A percentile compares a stretch with the other conserved stretches of the same genome.
These are phyloP conservation scores for Lepus timidus DNA, from an alignment of 2,113 vertebrate species.

Conservation along the genomic window DNA sequence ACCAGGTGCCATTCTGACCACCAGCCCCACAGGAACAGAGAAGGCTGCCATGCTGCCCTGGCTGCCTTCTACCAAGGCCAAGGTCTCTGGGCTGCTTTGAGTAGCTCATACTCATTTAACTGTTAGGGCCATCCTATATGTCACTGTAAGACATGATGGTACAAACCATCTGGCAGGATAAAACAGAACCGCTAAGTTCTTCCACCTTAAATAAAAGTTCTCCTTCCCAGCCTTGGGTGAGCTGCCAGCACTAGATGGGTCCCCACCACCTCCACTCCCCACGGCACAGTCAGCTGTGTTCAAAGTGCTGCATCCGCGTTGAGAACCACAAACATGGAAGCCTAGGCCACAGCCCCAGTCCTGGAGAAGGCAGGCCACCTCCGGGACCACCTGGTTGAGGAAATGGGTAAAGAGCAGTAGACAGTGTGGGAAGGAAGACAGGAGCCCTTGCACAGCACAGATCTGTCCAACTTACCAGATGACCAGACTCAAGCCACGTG, in stretches of 20 bases:
- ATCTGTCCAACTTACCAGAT: neutral
- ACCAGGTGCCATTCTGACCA: no score
- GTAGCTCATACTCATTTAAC: neutral
- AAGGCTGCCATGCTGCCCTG: neutral
- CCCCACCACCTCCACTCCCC: no score
- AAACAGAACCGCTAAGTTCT: rapidly evolving
- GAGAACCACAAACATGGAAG: neutral
- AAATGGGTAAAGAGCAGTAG: no score
- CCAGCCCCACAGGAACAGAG: neutral
- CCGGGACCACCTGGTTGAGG: neutral
- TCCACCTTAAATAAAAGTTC: neutral
- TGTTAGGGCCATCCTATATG: neutral
- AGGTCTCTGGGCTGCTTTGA: neutral
- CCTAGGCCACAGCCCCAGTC: rapidly evolving
- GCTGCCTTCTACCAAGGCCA: neutral
- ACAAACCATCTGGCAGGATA: neutral
- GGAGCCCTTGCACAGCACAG: neutral
- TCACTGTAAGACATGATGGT: neutral
- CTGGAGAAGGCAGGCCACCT: neutral
- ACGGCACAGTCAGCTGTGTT: no score
- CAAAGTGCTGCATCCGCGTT: no score
- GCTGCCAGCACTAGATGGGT: no score
- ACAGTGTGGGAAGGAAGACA: rapidly evolving
- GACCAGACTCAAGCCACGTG: neutral
- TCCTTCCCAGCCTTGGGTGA: neutral